Evolutionary conservation across 30 jellyfish, hydroid and myxozoan genomes (phyloP).

Genomic region (Chironex yamaguchii): DNA sequence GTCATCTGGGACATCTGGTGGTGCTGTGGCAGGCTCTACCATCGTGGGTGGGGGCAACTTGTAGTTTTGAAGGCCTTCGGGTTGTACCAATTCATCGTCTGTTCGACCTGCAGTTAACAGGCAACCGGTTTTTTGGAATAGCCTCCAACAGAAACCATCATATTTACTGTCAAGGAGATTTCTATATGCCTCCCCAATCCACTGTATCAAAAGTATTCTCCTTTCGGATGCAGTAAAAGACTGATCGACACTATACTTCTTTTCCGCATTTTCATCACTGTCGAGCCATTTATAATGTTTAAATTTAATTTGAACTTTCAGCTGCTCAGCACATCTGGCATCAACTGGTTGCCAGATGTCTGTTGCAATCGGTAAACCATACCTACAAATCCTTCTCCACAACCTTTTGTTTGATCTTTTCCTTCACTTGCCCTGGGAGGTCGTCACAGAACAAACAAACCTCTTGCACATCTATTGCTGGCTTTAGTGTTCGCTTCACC

Average conservation of each 20-base stretch:
- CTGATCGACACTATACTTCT: conserved; percentile 17
- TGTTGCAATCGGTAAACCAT: conserved; percentile 64
- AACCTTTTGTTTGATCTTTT: too few relatives aligned
- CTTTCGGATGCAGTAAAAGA: conserved; percentile 50
- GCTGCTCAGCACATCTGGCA: conserved; percentile 35
- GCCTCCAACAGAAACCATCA: conserved; percentile 12
- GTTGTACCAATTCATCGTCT: too few relatives aligned
- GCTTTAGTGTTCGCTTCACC: too few relatives aligned
- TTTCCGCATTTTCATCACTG: conserved; percentile 42
- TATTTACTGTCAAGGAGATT: conserved; percentile 8
- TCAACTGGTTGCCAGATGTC: conserved; percentile 66
- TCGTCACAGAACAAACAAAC: too few relatives aligned
- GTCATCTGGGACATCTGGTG: too few relatives aligned
- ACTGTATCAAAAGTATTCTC: conserved; percentile 20
- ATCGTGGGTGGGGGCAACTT: too few relatives aligned
- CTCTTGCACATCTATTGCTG: too few relatives aligned
- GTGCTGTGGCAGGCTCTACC: too few relatives aligned
- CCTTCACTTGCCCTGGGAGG: too few relatives aligned
- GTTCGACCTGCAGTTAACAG: too few relatives aligned
- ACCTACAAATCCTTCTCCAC: conserved; percentile 41
- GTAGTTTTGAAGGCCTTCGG: too few relatives aligned
- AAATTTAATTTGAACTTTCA: conserved; percentile 13
- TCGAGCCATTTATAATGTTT: conserved; percentile 59
- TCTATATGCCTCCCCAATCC: conserved; percentile 73
- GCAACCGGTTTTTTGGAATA: too few relatives aligned